Evolutionary conservation across 2,888 invertebrate genomes (phyloP), one percentile per base, ranked within the genome.

Genomic region (Eupithecia insigniata): DNA sequence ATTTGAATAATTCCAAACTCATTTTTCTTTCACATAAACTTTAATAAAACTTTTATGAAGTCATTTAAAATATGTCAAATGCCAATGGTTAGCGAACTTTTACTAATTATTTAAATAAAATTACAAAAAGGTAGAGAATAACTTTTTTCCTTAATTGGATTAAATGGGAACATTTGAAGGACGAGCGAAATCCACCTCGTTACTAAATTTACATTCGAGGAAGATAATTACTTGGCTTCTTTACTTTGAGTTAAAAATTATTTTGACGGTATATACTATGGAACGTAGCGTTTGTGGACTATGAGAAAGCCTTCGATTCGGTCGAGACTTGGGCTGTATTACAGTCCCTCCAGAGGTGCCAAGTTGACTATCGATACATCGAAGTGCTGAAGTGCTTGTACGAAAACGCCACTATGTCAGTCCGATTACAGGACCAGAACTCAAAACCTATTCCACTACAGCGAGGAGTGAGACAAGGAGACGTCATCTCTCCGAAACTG

Each of bases 151-250:
- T 10, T 22, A 51, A 51, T 51, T 22, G 7, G 10, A 22, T 22
- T 46, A n/a, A 46, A 46, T 46, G 0, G 8, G 22, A 22, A 51
- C 12, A 18, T 22, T 22, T 51, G 1, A 26, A 0, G 10, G 12
- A 26, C 22, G 1, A 14, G 22, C 26, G 14, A 55, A 55, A 55
- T 26, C 55, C 26, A 55, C 26, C 26, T 26, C 26, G 2, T 26
- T 14, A 22, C 51, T 12, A 22, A 12, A 51, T 51, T 22, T 51
- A 12, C 22, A 55, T 26, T 22, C 55, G 22, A 12, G 51, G 51
- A 51, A 51, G 51, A 22, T 55, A 51, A 51, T 51, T 51, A 51
- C 51, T 51, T 46, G 46, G n/a, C n/a, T 46, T 46, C 12, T 51
- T 22, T 51, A 51, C 51, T 51, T 22, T 51, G 10, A 51, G 51